Conservation (phyloP, 2,888 invertebrate genomes). For the Eupithecia tripunctaria region DNA sequence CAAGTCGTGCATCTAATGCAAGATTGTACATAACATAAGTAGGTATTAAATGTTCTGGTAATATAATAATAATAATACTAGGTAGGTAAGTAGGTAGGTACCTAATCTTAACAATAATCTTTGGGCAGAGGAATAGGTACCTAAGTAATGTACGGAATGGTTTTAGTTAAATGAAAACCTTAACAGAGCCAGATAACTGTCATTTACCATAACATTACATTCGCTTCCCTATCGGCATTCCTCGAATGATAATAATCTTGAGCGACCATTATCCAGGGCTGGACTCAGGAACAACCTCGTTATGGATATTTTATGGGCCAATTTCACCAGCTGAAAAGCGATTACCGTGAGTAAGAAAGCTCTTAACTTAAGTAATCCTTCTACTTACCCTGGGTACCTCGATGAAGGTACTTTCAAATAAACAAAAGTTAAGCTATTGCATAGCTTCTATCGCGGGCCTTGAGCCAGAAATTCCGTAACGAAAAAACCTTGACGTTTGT, state of each 20-base stretch:
- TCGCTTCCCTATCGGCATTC: constrained; percentile 24
- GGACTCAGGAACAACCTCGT: neutral
- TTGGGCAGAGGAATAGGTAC: neutral
- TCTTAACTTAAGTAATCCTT: neutral
- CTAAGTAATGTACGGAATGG: neutral
- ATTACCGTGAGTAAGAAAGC: neutral
- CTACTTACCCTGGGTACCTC: neutral
- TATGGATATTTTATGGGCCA: neutral
- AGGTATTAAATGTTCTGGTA: too few relatives aligned
- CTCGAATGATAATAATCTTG: constrained; percentile 14
- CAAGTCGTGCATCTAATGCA: too few relatives aligned
- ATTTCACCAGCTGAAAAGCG: neutral
- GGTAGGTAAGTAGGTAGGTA: too few relatives aligned
- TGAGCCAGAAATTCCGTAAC: too few relatives aligned
- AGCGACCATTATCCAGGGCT: constrained; percentile 2
- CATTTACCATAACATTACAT: constrained; percentile 8
- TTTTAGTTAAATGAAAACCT: constrained; percentile 9
- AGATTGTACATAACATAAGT: too few relatives aligned
- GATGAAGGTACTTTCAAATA: neutral
- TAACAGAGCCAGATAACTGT: constrained; percentile 2
- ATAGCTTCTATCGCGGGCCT: too few relatives aligned
- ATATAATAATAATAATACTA: too few relatives aligned
- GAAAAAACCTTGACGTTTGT: too few relatives aligned
- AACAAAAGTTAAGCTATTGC: too few relatives aligned
- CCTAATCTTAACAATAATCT: neutral